Conservation (phyloP, 2,113 vertebrate species). For the Eulemur macaco region DNA sequence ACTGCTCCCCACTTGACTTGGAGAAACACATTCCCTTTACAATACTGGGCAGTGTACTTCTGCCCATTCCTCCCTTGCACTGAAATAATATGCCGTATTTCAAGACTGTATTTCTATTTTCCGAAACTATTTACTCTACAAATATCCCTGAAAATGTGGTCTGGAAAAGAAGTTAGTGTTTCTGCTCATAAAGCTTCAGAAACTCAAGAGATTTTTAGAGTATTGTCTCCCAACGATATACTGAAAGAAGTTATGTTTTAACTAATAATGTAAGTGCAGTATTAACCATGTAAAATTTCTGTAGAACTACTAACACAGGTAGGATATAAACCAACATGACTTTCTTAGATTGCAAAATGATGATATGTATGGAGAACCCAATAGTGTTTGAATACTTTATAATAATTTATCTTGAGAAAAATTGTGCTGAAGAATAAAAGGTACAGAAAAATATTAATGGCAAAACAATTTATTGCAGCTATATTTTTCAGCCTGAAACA, state of each 20-base stretch:
- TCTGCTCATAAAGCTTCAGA: background rate
- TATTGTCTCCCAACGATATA: background rate
- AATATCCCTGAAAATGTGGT: background rate
- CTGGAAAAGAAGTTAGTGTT: background rate
- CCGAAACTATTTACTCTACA: background rate
- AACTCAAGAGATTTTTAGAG: background rate
- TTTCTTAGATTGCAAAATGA: background rate
- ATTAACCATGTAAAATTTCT: background rate
- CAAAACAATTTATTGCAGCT: background rate
- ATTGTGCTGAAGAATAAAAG: background rate
- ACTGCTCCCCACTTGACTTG: background rate
- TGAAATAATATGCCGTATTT: background rate
- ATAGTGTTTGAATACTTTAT: background rate
- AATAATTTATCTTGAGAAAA: background rate
- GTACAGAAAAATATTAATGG: background rate
- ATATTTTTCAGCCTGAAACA: background rate
- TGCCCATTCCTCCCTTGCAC: background rate
- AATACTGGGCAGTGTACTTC: accelerated
- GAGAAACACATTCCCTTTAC: background rate
- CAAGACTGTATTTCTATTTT: background rate
- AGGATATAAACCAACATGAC: background rate
- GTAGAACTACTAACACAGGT: background rate
- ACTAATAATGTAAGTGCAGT: background rate
- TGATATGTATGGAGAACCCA: background rate
- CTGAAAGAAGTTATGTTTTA: background rate